Conservation (phyloP, 2,113 vertebrate genomes). For the Passer domesticus region DNA sequence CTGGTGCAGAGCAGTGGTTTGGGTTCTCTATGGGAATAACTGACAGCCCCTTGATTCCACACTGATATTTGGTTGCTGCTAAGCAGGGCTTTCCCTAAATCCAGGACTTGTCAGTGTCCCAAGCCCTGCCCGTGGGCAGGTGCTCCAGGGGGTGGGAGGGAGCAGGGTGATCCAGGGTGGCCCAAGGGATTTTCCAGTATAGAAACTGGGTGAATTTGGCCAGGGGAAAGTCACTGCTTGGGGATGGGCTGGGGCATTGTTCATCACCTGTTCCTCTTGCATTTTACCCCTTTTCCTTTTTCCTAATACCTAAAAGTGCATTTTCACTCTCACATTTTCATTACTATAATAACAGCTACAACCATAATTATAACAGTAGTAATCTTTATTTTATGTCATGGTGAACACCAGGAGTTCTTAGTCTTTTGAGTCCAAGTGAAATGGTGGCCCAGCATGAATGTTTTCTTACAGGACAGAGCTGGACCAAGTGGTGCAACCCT, state of each 20-base stretch:
- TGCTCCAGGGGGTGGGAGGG: not conserved
- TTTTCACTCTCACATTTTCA: not conserved
- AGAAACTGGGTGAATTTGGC: not conserved
- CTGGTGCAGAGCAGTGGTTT: not conserved
- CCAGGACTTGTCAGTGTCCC: not conserved
- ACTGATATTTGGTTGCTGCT: not conserved
- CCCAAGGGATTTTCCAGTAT: not conserved
- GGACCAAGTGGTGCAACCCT: not conserved
- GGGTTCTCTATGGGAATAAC: not conserved
- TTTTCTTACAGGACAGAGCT: not conserved
- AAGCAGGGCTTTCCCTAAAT: not conserved
- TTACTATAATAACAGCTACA: too few relatives aligned
- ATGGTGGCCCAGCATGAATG: not conserved
- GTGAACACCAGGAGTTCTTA: not conserved
- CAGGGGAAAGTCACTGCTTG: not conserved
- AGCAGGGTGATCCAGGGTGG: fast-evolving
- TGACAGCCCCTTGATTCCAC: fast-evolving
- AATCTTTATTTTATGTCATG: not conserved
- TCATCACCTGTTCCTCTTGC: not conserved
- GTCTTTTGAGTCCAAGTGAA: not conserved
- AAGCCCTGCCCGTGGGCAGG: not conserved
- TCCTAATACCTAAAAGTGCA: not conserved
- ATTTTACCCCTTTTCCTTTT: not conserved
- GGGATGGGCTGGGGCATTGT: not conserved
- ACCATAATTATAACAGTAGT: too few relatives aligned